phyloP scores from a whole-genome alignment of 2,888 invertebrate genomes.

The Theretra japonica region DNA sequence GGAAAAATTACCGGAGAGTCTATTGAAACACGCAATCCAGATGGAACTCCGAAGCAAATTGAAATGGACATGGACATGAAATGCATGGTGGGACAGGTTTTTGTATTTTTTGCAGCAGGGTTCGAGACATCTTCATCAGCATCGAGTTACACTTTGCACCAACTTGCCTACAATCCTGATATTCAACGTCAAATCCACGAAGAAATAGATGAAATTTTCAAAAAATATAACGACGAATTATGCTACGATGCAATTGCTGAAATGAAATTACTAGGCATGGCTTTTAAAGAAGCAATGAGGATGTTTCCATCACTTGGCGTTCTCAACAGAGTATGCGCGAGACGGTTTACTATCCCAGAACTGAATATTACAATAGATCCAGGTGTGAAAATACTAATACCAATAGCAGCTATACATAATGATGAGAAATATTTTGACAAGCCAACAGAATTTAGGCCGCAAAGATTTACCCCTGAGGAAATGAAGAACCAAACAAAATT shows the following conservation, averaged over 20 bases:
- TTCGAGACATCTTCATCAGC: slow-evolving; percentile 77
- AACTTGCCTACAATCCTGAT: slow-evolving; percentile 69
- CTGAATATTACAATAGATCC: slow-evolving; percentile 60
- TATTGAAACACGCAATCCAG: slow-evolving; percentile 52
- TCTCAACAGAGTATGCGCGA: slow-evolving; percentile 59
- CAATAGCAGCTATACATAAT: slow-evolving; percentile 63
- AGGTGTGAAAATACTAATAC: slow-evolving; percentile 64
- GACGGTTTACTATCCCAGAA: slow-evolving; percentile 52
- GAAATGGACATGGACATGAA: slow-evolving; percentile 58
- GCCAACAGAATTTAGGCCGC: slow-evolving; percentile 58
- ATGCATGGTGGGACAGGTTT: slow-evolving; percentile 62
- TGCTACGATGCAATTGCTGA: slow-evolving; percentile 65
- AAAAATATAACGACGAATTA: slow-evolving; percentile 60
- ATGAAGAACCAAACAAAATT: slow-evolving; percentile 44
- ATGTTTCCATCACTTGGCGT: slow-evolving; percentile 61
- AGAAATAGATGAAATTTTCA: slow-evolving; percentile 66
- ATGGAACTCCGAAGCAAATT: slow-evolving; percentile 57
- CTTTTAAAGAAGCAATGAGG: slow-evolving; percentile 65
- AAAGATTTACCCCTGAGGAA: slow-evolving; percentile 53
- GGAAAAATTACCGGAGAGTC: slow-evolving; percentile 64
- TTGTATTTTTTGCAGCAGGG: slow-evolving; percentile 73
- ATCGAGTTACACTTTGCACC: slow-evolving; percentile 67
- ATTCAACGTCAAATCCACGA: slow-evolving; percentile 63
- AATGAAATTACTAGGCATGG: slow-evolving; percentile 59
- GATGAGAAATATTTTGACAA: slow-evolving; percentile 65